Evolutionary conservation across 2,113 vertebrate species (phyloP).

Genomic region (Actenoides hombroni): DNA sequence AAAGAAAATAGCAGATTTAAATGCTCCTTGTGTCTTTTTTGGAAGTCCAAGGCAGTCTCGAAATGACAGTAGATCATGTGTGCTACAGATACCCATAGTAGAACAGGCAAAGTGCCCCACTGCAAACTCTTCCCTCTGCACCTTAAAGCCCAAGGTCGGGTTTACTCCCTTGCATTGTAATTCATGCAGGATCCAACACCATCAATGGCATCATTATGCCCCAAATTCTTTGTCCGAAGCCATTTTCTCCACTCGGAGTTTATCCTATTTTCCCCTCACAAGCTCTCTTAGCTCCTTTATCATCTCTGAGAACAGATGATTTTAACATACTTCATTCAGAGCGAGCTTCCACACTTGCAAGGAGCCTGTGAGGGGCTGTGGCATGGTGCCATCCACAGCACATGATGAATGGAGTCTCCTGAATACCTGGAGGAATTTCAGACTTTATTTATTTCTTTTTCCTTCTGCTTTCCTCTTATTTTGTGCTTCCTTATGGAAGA

Average conservation of each 20-base stretch:
- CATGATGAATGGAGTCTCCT: not conserved
- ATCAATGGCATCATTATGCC: not conserved
- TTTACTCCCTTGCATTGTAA: not conserved
- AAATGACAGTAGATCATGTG: not conserved
- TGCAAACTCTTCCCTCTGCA: not conserved
- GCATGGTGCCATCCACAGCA: fast-evolving
- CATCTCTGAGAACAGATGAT: not conserved
- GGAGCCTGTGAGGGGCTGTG: not conserved
- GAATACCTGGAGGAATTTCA: not conserved
- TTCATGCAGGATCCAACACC: not conserved
- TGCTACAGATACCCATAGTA: not conserved
- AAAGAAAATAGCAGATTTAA: not conserved
- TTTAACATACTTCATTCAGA: not conserved
- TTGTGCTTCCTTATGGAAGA: not conserved
- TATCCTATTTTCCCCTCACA: not conserved
- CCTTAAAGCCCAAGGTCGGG: not conserved
- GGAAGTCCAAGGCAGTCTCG: not conserved
- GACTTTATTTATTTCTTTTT: not conserved
- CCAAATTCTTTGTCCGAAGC: not conserved
- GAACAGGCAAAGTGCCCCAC: not conserved
- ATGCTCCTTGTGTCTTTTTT: not conserved
- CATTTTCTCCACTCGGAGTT: not conserved
- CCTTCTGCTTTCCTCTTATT: not conserved
- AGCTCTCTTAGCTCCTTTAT: not conserved
- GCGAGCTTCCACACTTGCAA: not conserved